Percentiles rank a stretch among this genome's conserved stretches.
These are phyloP conservation scores for Panulirus ornatus DNA, from an alignment of 1,140 invertebrate genomes.

Conservation along the genomic window DNA sequence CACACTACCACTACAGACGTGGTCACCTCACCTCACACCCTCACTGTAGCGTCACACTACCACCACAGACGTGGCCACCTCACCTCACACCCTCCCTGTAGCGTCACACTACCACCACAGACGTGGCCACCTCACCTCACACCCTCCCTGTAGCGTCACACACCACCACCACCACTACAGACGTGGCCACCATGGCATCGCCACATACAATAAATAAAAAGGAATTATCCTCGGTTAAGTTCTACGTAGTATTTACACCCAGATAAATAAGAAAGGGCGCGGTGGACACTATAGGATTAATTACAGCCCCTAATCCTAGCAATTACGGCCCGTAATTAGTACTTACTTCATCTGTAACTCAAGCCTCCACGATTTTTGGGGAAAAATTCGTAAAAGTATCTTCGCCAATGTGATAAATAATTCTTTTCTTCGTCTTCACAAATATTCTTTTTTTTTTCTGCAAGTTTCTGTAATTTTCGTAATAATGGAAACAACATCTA, in stretches of 20 bases:
- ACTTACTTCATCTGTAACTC: neutral
- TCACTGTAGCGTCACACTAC: neutral
- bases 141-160: neutral
- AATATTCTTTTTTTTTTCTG: too few species aligned
- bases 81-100: neutral
- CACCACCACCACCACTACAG: neutral
- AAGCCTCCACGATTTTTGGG: neutral
- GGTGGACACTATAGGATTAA: neutral
- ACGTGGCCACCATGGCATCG: neutral
- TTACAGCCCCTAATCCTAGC: constrained; percentile 3
- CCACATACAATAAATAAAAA: neutral
- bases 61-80: neutral
- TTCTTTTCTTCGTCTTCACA: too few species aligned
- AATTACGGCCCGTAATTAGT: neutral
- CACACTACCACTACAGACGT: too few species aligned
- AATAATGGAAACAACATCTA: too few species aligned
- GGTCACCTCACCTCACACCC: too few species aligned
- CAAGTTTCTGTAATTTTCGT: too few species aligned
- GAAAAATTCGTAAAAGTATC: too few species aligned
- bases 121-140: too few species aligned
- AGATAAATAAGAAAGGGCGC: constrained; percentile 7
- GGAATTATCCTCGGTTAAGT: neutral
- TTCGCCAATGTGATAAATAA: too few species aligned
- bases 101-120: neutral
- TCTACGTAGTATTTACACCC: neutral